Base-by-base conservation (phyloP, 2,888 invertebrate genomes). In the Pollenia angustigena region DNA sequence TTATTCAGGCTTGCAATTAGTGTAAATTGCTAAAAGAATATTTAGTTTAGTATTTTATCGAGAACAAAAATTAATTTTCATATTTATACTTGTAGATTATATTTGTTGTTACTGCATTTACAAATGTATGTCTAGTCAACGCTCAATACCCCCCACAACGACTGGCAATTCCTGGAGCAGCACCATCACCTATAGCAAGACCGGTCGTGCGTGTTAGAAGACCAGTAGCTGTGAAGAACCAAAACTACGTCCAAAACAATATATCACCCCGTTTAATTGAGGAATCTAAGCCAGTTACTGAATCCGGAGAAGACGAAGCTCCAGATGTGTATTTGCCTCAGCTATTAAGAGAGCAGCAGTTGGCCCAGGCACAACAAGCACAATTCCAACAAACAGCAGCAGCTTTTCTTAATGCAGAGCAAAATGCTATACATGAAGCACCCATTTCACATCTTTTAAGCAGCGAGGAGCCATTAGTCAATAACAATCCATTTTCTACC, bases 101-200 rank as follows among this genome's bases (percentile, higher is more conserved):
- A 10, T 66, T 89, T 23, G 85, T 82, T 56, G 66, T 83, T 18
- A 69, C 85, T 72, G 46, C 83, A 48, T 66, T 85, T 42, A 32
- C 64, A 52, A 44, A 68, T 6, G 14, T 81, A 44, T 85, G 78
- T 54, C 80, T 92, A 87, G 91, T 90, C 80, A 89, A 91, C 76
- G 94, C 94, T 89, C 94, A 95, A 88, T 90, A 94, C 79, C 96
- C 96, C n/a, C 96, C 94, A 12, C 82, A 76, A 16, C 94, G 96
- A 89, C 92, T 96, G 18, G 94, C 94, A 89, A 95, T 96, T 88
- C 95, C 96, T 0, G 96, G 96, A 58, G 96, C 96, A 85, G 60
- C 94, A 91, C 91, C 93, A 92, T 69, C 94, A 91, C 86, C 90
- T 6, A 86, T 94, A 91, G 81, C 90, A 10, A 90, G 91, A 3